Percentiles rank a stretch among this genome's conserved stretches.
Evolutionary conservation across 2,888 invertebrate species (phyloP).

Genomic region (Macropis europaea): DNA sequence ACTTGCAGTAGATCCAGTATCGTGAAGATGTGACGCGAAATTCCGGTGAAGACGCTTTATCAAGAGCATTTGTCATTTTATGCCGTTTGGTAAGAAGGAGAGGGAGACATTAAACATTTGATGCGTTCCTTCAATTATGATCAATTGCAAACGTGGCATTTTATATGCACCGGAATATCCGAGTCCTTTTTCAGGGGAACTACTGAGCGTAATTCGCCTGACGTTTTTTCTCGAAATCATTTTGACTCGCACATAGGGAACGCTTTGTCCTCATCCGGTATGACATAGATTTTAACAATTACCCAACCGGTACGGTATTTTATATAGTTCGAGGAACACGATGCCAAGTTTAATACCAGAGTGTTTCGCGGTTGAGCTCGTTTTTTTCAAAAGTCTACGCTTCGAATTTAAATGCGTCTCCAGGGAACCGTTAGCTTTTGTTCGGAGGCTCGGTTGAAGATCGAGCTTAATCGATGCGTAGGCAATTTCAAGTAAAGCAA

Average conservation of each 20-base stretch:
- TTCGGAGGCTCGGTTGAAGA: not conserved
- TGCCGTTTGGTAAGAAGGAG: conserved; percentile 3
- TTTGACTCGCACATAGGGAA: conserved; percentile 33
- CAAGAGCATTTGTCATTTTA: conserved; percentile 20
- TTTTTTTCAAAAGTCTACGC: conserved; percentile 17
- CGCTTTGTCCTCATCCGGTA: conserved; percentile 38
- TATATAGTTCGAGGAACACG: conserved; percentile 29
- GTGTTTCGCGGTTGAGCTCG: conserved; percentile 20
- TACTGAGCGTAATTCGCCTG: conserved; percentile 49
- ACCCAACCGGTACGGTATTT: conserved; percentile 32
- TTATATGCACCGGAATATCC: conserved; percentile 25
- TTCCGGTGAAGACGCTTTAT: conserved; percentile 22
- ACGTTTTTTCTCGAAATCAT: conserved; percentile 42
- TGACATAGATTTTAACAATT: conserved; percentile 51
- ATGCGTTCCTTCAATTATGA: conserved; percentile 36
- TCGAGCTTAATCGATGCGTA: too few relatives aligned
- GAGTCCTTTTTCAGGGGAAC: conserved; percentile 42
- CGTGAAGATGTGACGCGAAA: not conserved
- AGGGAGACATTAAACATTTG: conserved; percentile 16
- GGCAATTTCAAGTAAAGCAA: not conserved
- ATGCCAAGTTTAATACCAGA: conserved; percentile 32
- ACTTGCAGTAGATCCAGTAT: conserved; percentile 2
- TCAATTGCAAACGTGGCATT: conserved; percentile 38
- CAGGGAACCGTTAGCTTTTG: not conserved
- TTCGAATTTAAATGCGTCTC: conserved; percentile 19